Evolutionary conservation across 2,113 vertebrate species (phyloP), one percentile per base, ranked within the genome.

Genomic region (Phylloscopus whistleri): DNA sequence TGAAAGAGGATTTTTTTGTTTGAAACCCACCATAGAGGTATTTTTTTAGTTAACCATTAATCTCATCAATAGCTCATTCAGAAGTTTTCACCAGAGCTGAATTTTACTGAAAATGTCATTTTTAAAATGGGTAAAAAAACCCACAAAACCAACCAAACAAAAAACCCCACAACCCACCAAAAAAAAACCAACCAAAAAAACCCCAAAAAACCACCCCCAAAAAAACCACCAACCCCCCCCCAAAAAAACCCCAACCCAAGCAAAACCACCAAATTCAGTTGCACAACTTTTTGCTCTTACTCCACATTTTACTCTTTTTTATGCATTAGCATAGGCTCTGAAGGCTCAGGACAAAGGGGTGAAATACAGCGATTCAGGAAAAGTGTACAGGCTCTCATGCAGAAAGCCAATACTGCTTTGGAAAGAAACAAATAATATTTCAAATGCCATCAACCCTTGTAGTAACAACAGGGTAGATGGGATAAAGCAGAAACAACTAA

Each of bases 401-500:
- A 90, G 49, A 93, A 97, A 67, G 60, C 59, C 53, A 90, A 46
- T 58, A 92, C 24, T 30, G 93, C 95, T 74, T 74, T 97, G 70
- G 91, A 97, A 85, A 97, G 84, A 63, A 98, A 97, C 4, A 95
- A 97, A 83, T 84, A 76, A 91, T 53, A 9, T 10, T 35, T 17
- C 46, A 31, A 51, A 28, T 49, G 9, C 15, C 78, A 16, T 49
- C 22, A 52, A n/a, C 5, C 5, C 5, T 4, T 76, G 37, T 27
- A 74, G 12, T 28, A 62, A 27, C 35, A 78, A 4, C 7, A 63
- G 15, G 7, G 9, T n/a, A 56, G 19, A 28, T 15, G 8, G 8
- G 6, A 31, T n/a, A 60, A 58, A 33, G 10, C 16, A 78, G 35
- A 87, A 78, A 35, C 7, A 81, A 70, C 6, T 51, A 53, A 64